Percentiles rank a stretch among this genome's conserved stretches.
These are phyloP conservation scores for Ia io DNA, from an alignment of 2,113 vertebrate species.

Conservation along the genomic window DNA sequence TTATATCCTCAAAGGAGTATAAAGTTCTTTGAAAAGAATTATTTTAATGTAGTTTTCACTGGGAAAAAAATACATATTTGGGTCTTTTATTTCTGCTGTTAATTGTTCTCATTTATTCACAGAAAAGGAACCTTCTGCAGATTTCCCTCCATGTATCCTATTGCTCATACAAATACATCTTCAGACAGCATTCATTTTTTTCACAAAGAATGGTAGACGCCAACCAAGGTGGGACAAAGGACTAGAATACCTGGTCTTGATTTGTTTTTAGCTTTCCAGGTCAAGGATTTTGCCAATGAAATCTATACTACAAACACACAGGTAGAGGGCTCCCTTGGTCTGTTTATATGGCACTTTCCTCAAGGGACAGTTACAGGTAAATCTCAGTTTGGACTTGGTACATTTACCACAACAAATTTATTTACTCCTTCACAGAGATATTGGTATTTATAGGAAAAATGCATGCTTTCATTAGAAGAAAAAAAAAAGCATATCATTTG, in stretches of 20 bases:
- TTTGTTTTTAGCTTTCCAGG: conserved; percentile 63
- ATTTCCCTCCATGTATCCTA: not conserved
- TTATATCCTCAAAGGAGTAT: conserved; percentile 47
- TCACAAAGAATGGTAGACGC: conserved; percentile 29
- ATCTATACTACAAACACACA: conserved; percentile 66
- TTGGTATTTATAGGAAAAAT: not conserved
- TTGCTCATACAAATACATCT: not conserved
- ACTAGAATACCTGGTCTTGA: not conserved
- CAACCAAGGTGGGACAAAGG: conserved; percentile 36
- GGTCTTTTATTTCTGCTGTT: conserved; percentile 16
- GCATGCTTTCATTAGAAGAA: not conserved
- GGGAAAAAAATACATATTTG: not conserved
- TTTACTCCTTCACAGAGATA: conserved; percentile 8
- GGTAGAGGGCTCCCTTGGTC: conserved; percentile 74
- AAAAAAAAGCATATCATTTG: not conserved
- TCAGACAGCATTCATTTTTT: conserved; percentile 7
- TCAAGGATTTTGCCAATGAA: conserved; percentile 46
- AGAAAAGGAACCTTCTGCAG: conserved; percentile 28
- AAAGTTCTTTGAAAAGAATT: conserved; percentile 57
- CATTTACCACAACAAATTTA: conserved; percentile 14
- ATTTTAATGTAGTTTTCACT: conserved; percentile 45
- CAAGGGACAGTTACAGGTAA: conserved; percentile 57
- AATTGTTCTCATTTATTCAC: conserved; percentile 27
- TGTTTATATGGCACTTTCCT: conserved; percentile 43
- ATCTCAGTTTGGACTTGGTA: not conserved